Base-by-base conservation (phyloP, 2,888 invertebrate genomes). In the Acleris laterana region DNA sequence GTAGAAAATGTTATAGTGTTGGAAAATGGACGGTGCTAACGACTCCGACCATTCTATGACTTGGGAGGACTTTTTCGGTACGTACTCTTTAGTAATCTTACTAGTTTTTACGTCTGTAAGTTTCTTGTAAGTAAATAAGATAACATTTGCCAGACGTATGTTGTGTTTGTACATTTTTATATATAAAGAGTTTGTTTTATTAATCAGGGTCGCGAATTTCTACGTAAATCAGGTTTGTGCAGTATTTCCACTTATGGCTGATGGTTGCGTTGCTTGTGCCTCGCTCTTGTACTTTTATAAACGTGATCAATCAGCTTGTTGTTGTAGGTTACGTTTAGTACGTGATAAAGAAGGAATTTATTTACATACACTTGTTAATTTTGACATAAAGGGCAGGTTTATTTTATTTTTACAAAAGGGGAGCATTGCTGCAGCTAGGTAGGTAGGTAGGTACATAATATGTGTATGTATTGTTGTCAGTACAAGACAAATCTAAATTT, bases 51-150 rank as follows among this genome's bases (percentile, higher is more conserved):
- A 94, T 79, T 95, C 95, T 83, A 94, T 95, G 93, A 95, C 94
- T 82, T 95, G 95, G 95, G 95, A 95, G 86, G 95, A 95, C 80
- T 95, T 95, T 93, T 95, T 95, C 80, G 95, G 95, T 95, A 79
- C 89, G 95, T 93, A 71, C 68, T 60, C 67, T 48, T 53, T 65
- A 32, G 58, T 59, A 16, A 28, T 19, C 13, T 58, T 63, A 58
- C 48, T 55, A 51, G 32, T 55, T 25, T 59, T 52, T 60, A 32
- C 48, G 38, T 51, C 49, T 32, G 38, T n/a, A 58, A 52, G 22
- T 44, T 50, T 38, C 13, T 38, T 38, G 38, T n/a, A 7, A 52
- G 22, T 52, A 52, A 25, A 25, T 25, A 51, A n/a, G 25, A 28
- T 52, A 28, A 25, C 28, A 25, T 52, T 16, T 52, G 52, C 16